A percentile compares a stretch with the other conserved stretches of the same genome.
phyloP scores from a whole-genome alignment of 2,888 invertebrate genomes.

The Beris morrisii region DNA sequence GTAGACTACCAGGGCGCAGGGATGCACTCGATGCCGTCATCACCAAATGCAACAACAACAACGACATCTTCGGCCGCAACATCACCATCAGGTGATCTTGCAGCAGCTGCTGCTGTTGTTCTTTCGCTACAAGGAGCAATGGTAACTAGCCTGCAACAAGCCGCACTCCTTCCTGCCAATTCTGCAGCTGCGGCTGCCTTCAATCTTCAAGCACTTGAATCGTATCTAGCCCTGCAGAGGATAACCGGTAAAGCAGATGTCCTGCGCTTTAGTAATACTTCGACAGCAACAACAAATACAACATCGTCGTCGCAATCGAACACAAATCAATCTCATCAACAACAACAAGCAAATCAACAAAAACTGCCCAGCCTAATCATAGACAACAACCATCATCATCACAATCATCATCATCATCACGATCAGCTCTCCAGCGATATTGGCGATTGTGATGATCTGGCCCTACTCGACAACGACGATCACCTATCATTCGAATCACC shows the following conservation, averaged over 20 bases:
- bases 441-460: conserved; percentile 73
- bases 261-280: conserved; percentile 57
- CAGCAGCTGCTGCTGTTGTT: conserved; percentile 68
- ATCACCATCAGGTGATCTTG: conserved; percentile 60
- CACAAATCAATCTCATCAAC: conserved; percentile 24
- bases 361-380: conserved; percentile 33
- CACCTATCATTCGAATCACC: conserved; percentile 65
- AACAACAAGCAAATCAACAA: conserved; percentile 35
- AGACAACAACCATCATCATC: conserved; percentile 38
- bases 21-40: conserved; percentile 6
- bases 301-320: conserved; percentile 11
- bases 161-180: conserved; percentile 77
- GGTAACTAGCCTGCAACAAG: conserved; percentile 82
- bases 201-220: conserved; percentile 83
- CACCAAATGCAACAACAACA: conserved; percentile 26
- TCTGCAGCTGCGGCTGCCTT: conserved; percentile 83
- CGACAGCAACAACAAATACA: conserved; percentile 9
- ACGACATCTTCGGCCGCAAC: conserved; percentile 21
- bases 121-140: conserved; percentile 81
- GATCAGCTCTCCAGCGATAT: conserved; percentile 58
- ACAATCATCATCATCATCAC: conserved; percentile 42
- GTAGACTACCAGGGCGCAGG: conserved; percentile 49
- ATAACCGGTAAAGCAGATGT: conserved; percentile 73
- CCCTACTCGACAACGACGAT: conserved; percentile 74
- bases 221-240: conserved; percentile 80